Percentiles rank a stretch among this genome's conserved stretches.
Evolutionary conservation across 1,140 invertebrate species (phyloP).

Genomic region (Drosophila fuyamai): DNA sequence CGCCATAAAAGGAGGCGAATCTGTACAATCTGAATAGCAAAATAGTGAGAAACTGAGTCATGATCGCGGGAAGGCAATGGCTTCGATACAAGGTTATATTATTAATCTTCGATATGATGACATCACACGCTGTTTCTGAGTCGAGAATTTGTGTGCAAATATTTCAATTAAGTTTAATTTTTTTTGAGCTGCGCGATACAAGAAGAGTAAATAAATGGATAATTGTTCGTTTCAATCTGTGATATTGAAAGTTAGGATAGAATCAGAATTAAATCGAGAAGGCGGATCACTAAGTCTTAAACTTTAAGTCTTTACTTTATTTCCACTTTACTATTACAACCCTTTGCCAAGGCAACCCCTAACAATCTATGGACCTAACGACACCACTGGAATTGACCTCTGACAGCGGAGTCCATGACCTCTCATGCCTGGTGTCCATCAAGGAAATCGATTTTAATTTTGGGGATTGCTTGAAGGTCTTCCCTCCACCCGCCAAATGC

Average conservation of each 20-base stretch:
- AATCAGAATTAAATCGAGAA: too few relatives aligned
- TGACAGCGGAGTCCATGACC: conserved; percentile 50
- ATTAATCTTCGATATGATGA: conserved; percentile 53
- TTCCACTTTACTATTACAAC: not conserved
- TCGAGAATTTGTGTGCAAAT: conserved; percentile 22
- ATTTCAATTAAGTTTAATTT: conserved; percentile 36
- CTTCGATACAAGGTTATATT: conserved; percentile 29
- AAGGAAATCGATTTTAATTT: conserved; percentile 53
- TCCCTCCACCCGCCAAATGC: conserved; percentile 33
- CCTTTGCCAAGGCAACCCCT: conserved; percentile 28
- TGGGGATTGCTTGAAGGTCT: conserved; percentile 37
- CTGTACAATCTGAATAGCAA: conserved; percentile 9
- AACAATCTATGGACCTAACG: conserved; percentile 23
- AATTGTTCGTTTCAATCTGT: not conserved
- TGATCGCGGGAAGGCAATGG: conserved; percentile 3
- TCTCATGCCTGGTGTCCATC: conserved; percentile 51
- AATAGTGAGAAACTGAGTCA: conserved; percentile 34
- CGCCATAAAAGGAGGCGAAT: conserved; percentile 36
- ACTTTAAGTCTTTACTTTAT: too few relatives aligned
- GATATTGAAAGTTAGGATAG: not conserved
- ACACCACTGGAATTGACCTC: conserved; percentile 62
- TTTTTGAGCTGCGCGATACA: not conserved
- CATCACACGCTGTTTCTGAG: conserved; percentile 34
- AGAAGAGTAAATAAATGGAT: conserved; percentile 6
- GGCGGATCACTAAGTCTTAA: too few relatives aligned